Base-by-base conservation (phyloP, 2,888 invertebrate genomes). In the Ganaspis brasiliensis region DNA sequence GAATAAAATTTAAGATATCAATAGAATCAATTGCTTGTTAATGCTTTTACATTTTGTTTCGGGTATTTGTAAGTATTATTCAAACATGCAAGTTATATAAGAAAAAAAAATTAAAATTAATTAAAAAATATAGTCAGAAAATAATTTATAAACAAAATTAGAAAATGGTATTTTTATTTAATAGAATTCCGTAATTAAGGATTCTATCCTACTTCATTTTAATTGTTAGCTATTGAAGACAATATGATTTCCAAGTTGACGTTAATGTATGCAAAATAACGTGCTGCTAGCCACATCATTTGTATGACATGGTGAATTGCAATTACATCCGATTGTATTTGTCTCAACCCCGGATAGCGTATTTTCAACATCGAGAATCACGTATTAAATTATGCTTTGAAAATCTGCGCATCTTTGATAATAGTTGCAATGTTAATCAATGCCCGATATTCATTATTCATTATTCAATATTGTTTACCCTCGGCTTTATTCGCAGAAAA, bases 301-400 rank as follows among this genome's bases (percentile, higher is more conserved):
- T 63, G 14, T 63, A 63, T 63, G 37, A 37, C 63, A 37, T 63
- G 35, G 14, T 63, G 21, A 40, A 63, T 40, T 40, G 63, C 63
- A 63, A 63, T 63, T 63, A 63, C 37, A 63, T 63, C 63, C 21
- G 37, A 35, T 61, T 61, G 61, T 61, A 35, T 37, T 21, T 63
- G 37, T 40, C 63, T 63, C 63, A 40, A 63, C 37, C 37, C 12
- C 63, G 8, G 14, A 63, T 63, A 63, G 63, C 37, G 63, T 63
- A 63, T 63, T 63, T 63, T 63, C 63, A 16, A 63, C 37, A 40
- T 63, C 37, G 63, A 16, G 35, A 35, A 61, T 61, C 35, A 35
- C 37, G 63, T 63, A 37, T 37, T 63, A 63, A 37, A 63, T 63
- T 40, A 63, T 37, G 37, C 63, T 63, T 63, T 63, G 40, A 63